Evolutionary conservation across 2,113 vertebrate species (phyloP).

Genomic region (Eudyptes chrysolophus): DNA sequence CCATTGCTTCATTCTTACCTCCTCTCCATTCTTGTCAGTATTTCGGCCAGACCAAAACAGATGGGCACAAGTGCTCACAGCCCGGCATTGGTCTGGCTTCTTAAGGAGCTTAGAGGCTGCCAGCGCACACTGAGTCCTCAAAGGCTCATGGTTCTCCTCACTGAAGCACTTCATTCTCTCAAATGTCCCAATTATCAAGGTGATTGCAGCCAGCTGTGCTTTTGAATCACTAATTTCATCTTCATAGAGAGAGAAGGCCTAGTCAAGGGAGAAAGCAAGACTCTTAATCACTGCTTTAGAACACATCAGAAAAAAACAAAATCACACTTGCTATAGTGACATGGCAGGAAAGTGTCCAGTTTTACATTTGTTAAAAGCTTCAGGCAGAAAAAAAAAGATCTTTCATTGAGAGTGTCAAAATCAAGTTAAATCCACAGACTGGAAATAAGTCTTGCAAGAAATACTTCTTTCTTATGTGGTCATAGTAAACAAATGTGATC

Average conservation of each 20-base stretch:
- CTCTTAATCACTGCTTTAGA: background rate
- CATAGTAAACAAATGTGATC: background rate
- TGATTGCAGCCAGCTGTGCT: slow-evolving; percentile 98
- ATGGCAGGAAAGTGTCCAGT: background rate
- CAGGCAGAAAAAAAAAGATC: background rate
- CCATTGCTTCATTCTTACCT: slow-evolving; percentile 74
- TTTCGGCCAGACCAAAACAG: slow-evolving; percentile 97
- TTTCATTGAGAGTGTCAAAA: background rate
- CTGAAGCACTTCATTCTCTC: slow-evolving; percentile 96
- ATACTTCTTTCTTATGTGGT: background rate
- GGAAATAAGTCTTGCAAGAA: background rate
- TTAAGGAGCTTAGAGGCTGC: slow-evolving; percentile 97
- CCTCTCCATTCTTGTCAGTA: slow-evolving; percentile 93
- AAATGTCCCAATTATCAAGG: slow-evolving; percentile 96
- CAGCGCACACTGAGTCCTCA: slow-evolving; percentile 95
- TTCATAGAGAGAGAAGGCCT: slow-evolving; percentile 98
- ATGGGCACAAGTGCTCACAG: slow-evolving; percentile 96
- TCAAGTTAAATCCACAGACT: background rate
- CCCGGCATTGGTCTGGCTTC: slow-evolving; percentile 96
- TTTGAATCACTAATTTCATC: slow-evolving; percentile 99
- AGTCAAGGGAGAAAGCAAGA: background rate
- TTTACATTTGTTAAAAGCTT: background rate
- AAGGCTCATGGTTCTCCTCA: slow-evolving; percentile 96
- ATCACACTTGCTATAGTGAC: background rate
- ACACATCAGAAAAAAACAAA: background rate